Conservation (phyloP, 2,888 invertebrate species). For the Parnassius glacialis region DNA sequence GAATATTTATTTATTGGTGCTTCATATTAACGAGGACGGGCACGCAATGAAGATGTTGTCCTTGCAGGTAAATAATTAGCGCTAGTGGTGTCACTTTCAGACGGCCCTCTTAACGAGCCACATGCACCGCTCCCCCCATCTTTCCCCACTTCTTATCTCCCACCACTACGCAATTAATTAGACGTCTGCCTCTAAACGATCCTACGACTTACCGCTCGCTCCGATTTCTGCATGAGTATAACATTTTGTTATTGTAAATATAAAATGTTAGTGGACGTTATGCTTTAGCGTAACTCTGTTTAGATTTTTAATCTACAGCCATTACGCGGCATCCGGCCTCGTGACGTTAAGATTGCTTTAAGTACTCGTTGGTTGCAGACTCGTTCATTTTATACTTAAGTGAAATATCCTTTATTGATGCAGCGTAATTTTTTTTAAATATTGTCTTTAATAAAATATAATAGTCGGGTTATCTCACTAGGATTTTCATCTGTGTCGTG, state of each 20-base stretch:
- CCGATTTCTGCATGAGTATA: constrained; percentile 24
- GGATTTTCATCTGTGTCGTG: too few species aligned
- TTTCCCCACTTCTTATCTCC: constrained; percentile 38
- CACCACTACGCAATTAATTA: constrained; percentile 54
- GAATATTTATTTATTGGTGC: constrained; percentile 8
- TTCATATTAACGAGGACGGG: constrained; percentile 34
- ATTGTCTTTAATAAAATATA: too few species aligned
- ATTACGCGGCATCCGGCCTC: constrained; percentile 17
- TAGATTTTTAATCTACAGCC: constrained; percentile 24
- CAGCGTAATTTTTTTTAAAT: too few species aligned
- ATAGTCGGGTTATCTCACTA: too few species aligned
- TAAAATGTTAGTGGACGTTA: constrained; percentile 21
- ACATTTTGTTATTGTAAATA: constrained; percentile 26
- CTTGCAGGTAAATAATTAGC: constrained; percentile 73
- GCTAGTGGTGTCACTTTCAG: constrained; percentile 73
- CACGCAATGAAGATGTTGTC: constrained; percentile 50
- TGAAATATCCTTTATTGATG: too few species aligned
- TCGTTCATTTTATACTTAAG: constrained; percentile 2
- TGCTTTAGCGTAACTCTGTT: constrained; percentile 19
- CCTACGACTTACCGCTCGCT: constrained; percentile 34
- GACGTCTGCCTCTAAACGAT: constrained; percentile 44
- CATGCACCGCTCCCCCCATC: constrained; percentile 42
- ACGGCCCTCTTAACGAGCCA: constrained; percentile 65
- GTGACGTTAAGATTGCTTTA: constrained; percentile 20
- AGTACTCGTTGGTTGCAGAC: constrained; percentile 7